Evolutionary conservation across 1,140 invertebrate species (phyloP).

Genomic region (Drosophila repletoides): DNA sequence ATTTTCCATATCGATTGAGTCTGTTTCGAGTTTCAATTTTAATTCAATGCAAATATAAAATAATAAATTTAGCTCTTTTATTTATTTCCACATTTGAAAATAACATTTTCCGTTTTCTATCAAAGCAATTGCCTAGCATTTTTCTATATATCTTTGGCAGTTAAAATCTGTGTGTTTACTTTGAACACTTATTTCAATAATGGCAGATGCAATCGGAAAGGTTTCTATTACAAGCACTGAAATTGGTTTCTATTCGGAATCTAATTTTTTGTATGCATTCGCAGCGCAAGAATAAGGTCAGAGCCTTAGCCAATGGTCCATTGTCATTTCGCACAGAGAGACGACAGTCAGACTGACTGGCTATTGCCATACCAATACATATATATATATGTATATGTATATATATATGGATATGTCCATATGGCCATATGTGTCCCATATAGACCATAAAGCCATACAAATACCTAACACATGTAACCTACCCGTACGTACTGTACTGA

Average conservation of each 20-base stretch:
- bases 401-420: not conserved
- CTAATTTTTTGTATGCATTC: not conserved
- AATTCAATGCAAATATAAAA: too few relatives aligned
- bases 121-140: too few relatives aligned
- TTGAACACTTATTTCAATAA: constrained; percentile 2
- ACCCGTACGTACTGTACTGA: not conserved
- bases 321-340: constrained; percentile 6
- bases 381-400: too few relatives aligned
- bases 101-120: too few relatives aligned
- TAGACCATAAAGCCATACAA: constrained; percentile 57
- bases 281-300: constrained; percentile 11
- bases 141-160: too few relatives aligned
- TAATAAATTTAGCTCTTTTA: too few relatives aligned
- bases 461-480: constrained; percentile 37
- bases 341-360: not conserved
- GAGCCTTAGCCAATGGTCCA: not conserved
- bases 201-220: not conserved
- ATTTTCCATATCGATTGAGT: too few relatives aligned
- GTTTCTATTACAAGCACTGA: not conserved
- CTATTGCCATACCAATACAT: too few relatives aligned
- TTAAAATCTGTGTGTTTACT: not conserved
- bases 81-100: too few relatives aligned
- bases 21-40: too few relatives aligned
- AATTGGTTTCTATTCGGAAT: constrained; percentile 14
- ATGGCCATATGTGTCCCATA: constrained; percentile 17